Conservation (phyloP, 2,113 vertebrate species). For the Pollachius pollachius region DNA sequence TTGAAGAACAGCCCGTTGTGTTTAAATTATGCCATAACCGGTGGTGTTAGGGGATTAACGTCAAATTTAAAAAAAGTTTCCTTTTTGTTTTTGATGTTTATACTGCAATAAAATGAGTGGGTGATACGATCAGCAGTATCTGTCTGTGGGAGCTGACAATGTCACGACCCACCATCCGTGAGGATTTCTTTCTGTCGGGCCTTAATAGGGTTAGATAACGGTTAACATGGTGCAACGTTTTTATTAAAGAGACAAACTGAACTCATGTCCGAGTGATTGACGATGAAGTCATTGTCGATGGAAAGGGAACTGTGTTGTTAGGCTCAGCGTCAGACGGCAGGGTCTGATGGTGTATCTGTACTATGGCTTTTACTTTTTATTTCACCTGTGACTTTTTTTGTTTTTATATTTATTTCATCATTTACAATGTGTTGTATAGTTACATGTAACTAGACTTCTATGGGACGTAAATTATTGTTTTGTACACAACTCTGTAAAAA, state of each 20-base stretch:
- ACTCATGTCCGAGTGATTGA: conserved; percentile 9
- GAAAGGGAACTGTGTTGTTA: conserved; percentile 44
- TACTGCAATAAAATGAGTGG: too few species aligned
- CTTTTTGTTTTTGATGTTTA: too few species aligned
- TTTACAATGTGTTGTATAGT: conserved; percentile 80
- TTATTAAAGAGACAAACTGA: conserved; percentile 27
- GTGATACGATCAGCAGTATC: too few species aligned
- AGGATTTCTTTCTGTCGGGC: conserved; percentile 2
- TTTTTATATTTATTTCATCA: conserved; percentile 75
- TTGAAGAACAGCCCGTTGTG: too few species aligned
- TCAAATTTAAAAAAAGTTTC: too few species aligned
- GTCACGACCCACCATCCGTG: too few species aligned
- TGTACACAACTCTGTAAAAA: conserved; percentile 96
- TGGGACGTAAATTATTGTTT: conserved; percentile 99
- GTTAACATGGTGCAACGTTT: conserved; percentile 36
- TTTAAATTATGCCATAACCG: too few species aligned
- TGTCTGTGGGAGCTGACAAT: too few species aligned
- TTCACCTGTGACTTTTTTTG: conserved; percentile 61
- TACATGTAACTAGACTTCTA: conserved; percentile 88
- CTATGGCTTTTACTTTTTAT: conserved; percentile 49
- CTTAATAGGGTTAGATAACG: conserved; percentile 11
- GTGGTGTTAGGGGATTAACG: too few species aligned
- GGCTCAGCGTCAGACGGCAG: conserved; percentile 50
- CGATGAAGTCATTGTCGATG: conserved; percentile 42
- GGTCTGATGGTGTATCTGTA: conserved; percentile 59